phyloP scores from a whole-genome alignment of 2,888 invertebrate genomes.

The Apodemia mormo region DNA sequence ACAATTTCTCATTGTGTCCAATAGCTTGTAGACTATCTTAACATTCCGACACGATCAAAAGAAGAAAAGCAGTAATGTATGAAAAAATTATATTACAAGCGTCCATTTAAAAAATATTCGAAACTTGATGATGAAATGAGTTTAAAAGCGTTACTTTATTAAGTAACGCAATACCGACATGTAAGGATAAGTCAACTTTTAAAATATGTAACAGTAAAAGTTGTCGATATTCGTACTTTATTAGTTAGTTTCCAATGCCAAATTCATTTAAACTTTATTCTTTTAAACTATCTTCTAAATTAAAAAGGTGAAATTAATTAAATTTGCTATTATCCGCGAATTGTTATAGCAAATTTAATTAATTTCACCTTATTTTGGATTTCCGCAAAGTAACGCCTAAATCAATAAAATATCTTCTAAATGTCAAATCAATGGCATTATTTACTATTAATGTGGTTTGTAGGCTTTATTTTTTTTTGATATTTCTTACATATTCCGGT shows the following conservation, averaged over 20 bases:
- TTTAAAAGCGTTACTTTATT: not conserved
- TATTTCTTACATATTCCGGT: too few species aligned
- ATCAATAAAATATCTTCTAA: too few species aligned
- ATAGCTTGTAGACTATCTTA: slow-evolving; percentile 46
- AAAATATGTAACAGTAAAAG: slow-evolving; percentile 17
- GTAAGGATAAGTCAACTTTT: not conserved
- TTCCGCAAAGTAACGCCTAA: too few species aligned
- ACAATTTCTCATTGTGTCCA: slow-evolving; percentile 57
- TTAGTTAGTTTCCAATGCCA: not conserved
- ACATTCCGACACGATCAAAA: slow-evolving; percentile 25
- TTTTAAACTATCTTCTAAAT: too few species aligned
- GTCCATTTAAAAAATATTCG: not conserved
- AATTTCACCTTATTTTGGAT: too few species aligned
- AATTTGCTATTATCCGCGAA: too few species aligned
- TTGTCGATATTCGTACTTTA: not conserved
- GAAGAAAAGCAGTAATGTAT: slow-evolving; percentile 52
- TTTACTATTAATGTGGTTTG: too few species aligned
- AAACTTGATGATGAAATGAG: slow-evolving; percentile 9
- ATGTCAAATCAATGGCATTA: not conserved
- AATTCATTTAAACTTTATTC: too few species aligned
- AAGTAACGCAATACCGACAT: not conserved
- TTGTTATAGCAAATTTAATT: too few species aligned
- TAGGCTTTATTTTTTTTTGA: too few species aligned
- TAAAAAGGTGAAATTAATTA: too few species aligned
- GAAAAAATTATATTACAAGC: not conserved